These are phyloP conservation scores for Digitonthophagus gazella DNA, from an alignment of 2,888 invertebrate species.

Conservation along the genomic window DNA sequence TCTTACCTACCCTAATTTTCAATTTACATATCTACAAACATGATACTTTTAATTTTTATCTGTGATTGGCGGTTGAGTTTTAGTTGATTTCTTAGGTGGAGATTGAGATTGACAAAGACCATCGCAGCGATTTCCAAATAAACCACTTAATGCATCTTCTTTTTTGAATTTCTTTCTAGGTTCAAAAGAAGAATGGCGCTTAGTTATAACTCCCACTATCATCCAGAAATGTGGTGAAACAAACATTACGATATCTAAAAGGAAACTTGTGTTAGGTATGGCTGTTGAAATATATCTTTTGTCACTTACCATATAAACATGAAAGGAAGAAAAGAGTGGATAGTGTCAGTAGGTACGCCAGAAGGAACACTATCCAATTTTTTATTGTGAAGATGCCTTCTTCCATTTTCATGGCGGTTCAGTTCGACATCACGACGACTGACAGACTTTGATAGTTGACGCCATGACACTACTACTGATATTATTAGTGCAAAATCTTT, in stretches of 20 bases:
- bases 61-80: too few species aligned
- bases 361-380: conserved; percentile 42
- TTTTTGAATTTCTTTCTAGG: background rate
- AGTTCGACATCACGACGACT: background rate
- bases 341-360: conserved; percentile 36
- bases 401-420: conserved; percentile 20
- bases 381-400: conserved; percentile 35
- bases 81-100: too few species aligned
- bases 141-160: too few species aligned
- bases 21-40: too few species aligned
- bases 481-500: too few species aligned
- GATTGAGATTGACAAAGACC: too few species aligned
- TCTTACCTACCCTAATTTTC: too few species aligned
- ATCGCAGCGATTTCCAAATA: too few species aligned
- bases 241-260: background rate
- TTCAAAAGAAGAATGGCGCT: background rate
- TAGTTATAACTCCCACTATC: background rate
- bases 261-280: background rate
- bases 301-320: conserved; percentile 39
- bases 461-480: too few species aligned
- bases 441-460: background rate
- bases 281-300: background rate
- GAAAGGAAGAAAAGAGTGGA: conserved; percentile 32
- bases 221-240: background rate
- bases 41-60: too few species aligned